These are phyloP conservation scores for Tetranychus piercei DNA, from an alignment of 2,888 invertebrate species.

Conservation along the genomic window DNA sequence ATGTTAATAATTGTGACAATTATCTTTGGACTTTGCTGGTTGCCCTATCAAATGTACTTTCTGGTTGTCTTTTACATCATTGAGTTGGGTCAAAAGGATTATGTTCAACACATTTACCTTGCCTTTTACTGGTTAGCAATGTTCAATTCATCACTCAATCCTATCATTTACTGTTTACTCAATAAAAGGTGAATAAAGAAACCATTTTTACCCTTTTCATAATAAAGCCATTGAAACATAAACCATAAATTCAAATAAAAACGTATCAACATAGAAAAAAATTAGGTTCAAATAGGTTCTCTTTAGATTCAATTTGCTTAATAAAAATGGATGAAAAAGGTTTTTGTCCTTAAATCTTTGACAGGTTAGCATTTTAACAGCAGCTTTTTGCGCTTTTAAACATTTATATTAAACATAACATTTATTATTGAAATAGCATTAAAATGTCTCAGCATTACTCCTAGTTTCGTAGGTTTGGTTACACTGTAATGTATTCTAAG, in stretches of 20 bases:
- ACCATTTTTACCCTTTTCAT: not conserved
- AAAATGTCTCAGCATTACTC: too few relatives aligned
- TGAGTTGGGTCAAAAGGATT: constrained; percentile 47
- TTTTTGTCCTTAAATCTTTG: too few relatives aligned
- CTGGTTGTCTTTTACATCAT: constrained; percentile 57
- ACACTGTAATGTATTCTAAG: too few relatives aligned
- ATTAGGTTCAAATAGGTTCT: too few relatives aligned
- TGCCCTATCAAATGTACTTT: constrained; percentile 83
- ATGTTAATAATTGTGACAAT: constrained; percentile 17
- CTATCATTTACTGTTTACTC: constrained; percentile 81
- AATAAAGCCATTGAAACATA: not conserved
- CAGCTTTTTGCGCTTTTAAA: too few relatives aligned
- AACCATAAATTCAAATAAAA: not conserved
- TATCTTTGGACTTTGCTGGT: constrained; percentile 51
- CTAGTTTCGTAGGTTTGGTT: too few relatives aligned
- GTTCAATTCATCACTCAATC: constrained; percentile 76
- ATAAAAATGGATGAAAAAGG: too few relatives aligned
- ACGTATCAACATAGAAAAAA: not conserved
- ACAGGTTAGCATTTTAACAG: too few relatives aligned
- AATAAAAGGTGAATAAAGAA: constrained; percentile 42
- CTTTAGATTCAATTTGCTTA: too few relatives aligned
- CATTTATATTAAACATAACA: too few relatives aligned
- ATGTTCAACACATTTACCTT: constrained; percentile 63
- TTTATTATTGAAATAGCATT: too few relatives aligned
- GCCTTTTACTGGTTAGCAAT: constrained; percentile 75